Percentiles rank a stretch among this genome's conserved stretches.
These are phyloP conservation scores for Syngnathus floridae DNA, from an alignment of 2,113 vertebrate species.

Conservation along the genomic window DNA sequence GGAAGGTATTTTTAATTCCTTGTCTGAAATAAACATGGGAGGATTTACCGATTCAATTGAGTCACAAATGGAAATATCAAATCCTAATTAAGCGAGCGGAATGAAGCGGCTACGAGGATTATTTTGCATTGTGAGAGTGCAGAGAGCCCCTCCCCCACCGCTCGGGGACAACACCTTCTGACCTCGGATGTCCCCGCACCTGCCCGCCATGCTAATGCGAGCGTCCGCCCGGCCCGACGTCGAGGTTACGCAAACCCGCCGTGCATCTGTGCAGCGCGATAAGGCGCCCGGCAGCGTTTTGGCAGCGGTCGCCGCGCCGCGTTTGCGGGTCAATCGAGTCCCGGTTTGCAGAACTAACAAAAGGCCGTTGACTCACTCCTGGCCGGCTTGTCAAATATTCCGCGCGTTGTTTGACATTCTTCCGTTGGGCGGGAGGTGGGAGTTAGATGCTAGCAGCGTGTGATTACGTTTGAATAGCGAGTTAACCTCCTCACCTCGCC, in stretches of 20 bases:
- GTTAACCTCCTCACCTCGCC: slow-evolving; percentile 46
- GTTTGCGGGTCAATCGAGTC: slow-evolving; percentile 33
- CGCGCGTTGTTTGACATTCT: slow-evolving; percentile 7
- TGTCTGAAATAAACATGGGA: not conserved
- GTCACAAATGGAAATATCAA: slow-evolving; percentile 3
- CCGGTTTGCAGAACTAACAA: slow-evolving; percentile 44
- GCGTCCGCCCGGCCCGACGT: not conserved
- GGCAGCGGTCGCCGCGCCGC: not conserved
- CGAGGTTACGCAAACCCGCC: slow-evolving; percentile 37
- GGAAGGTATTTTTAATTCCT: not conserved
- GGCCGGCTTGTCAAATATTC: not conserved
- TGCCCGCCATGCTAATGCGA: not conserved
- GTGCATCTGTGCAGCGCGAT: slow-evolving; percentile 48
- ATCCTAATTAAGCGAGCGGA: not conserved
- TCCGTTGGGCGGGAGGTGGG: not conserved
- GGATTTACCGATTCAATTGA: not conserved
- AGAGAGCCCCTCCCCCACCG: not conserved
- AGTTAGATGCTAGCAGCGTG: slow-evolving; percentile 24
- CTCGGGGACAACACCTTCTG: not conserved
- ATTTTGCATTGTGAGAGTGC: not conserved
- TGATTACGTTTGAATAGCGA: slow-evolving; percentile 49
- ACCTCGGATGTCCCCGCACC: not conserved
- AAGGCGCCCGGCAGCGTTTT: slow-evolving; percentile 21
- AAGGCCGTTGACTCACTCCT: slow-evolving; percentile 14
- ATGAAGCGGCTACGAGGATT: not conserved